These are phyloP conservation scores for Ptychoptera albimana DNA, from an alignment of 2,888 invertebrate genomes.

Conservation along the genomic window DNA sequence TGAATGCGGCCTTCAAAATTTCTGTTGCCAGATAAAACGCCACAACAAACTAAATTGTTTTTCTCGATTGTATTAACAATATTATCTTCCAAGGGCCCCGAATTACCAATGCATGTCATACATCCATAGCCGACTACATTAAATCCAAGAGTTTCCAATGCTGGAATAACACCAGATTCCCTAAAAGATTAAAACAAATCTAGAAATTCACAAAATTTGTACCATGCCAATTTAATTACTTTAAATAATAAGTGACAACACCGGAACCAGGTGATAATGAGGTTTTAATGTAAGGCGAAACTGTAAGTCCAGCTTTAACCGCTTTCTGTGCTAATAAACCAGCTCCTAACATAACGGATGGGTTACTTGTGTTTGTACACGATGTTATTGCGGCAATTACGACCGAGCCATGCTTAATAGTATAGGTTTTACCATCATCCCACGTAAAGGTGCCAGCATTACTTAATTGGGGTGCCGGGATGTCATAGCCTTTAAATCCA, in stretches of 20 bases:
- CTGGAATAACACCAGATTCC: constrained; percentile 85
- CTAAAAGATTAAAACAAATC: constrained; percentile 47
- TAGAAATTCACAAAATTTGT: constrained; percentile 49
- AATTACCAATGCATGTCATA: constrained; percentile 99
- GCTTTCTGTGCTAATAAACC: constrained; percentile 89
- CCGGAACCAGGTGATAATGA: constrained; percentile 92
- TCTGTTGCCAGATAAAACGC: constrained; percentile 91
- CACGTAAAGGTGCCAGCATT: constrained; percentile 57
- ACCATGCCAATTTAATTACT: constrained; percentile 8
- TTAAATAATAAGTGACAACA: constrained; percentile 67
- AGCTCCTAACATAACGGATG: constrained; percentile 95
- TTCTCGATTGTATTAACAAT: constrained; percentile 87
- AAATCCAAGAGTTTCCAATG: constrained; percentile 75
- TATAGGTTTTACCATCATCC: constrained; percentile 62
- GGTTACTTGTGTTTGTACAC: constrained; percentile 96
- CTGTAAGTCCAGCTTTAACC: constrained; percentile 73
- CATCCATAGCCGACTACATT: constrained; percentile 97
- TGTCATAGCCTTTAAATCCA: constrained; percentile 83
- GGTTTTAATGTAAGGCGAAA: constrained; percentile 90
- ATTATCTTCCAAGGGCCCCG: constrained; percentile 83
- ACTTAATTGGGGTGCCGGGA: constrained; percentile 45
- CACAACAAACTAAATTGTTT: constrained; percentile 88
- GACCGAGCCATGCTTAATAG: constrained; percentile 76
- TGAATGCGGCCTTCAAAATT: constrained; percentile 98
- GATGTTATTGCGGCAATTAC: constrained; percentile 96